phyloP scores from a whole-genome alignment of 2,113 vertebrate genomes.

The Dinomys branickii region DNA sequence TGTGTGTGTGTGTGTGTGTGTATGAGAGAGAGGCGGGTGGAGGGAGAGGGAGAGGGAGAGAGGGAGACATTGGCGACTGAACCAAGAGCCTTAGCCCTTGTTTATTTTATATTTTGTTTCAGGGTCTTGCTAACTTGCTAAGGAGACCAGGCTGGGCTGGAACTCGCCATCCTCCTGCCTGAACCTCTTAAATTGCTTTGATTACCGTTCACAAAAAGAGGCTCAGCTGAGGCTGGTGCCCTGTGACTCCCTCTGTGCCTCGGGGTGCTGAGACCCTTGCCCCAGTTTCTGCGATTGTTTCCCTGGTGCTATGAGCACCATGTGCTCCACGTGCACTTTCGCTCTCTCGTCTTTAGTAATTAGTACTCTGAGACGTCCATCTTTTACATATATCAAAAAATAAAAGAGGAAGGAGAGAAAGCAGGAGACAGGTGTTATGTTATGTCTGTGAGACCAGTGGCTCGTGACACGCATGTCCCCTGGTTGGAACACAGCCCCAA shows the following conservation, averaged over 20 bases:
- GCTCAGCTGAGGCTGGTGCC: not conserved
- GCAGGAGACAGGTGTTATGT: not conserved
- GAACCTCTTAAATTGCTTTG: not conserved
- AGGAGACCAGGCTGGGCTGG: not conserved
- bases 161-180: not conserved
- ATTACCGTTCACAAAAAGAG: not conserved
- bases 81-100: not conserved
- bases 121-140: not conserved
- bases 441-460: not conserved
- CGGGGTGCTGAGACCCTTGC: rapidly evolving
- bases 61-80: not conserved
- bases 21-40: too few relatives aligned
- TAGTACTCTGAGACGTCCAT: not conserved
- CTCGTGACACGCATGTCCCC: rapidly evolving
- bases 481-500: not conserved
- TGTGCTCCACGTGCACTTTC: not conserved
- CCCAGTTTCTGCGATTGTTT: not conserved
- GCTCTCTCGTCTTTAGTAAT: not conserved
- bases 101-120: not conserved
- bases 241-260: rapidly evolving
- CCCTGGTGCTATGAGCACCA: not conserved
- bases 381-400: not conserved
- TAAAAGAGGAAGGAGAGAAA: not conserved
- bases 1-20: too few relatives aligned
- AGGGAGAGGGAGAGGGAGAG: too few relatives aligned